These are phyloP conservation scores for Xiphorhynchus erythropygius DNA, from an alignment of 2,797 vertebrate species.

Conservation along the genomic window DNA sequence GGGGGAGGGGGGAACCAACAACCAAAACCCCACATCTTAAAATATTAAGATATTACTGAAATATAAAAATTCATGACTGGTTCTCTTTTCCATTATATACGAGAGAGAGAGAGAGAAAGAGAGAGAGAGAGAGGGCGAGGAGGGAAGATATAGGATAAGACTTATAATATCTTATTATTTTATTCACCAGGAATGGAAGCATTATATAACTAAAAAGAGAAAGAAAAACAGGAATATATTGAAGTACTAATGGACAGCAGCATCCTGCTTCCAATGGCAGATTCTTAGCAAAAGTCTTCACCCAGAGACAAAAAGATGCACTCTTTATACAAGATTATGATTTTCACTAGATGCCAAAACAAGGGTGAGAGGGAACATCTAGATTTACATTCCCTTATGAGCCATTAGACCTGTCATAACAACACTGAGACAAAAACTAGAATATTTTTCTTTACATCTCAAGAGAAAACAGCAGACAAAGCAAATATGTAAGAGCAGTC, in stretches of 20 bases:
- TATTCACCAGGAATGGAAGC: neutral
- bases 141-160: neutral
- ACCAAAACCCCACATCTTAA: neutral
- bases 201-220: neutral
- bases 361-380: neutral
- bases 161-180: neutral
- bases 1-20: fast-evolving
- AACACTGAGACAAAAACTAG: neutral
- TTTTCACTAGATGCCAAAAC: neutral
- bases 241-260: neutral
- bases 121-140: neutral
- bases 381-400: slow-evolving; percentile 3
- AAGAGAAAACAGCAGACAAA: neutral
- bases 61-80: neutral
- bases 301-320: neutral
- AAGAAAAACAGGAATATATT: neutral
- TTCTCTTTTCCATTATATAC: neutral
- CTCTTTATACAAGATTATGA: neutral
- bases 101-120: too few species aligned
- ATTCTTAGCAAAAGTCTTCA: neutral
- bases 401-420: slow-evolving; percentile 10
- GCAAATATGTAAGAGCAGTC: neutral
- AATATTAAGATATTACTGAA: neutral
- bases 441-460: neutral
- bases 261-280: neutral